Base-by-base conservation (phyloP, 2,113 vertebrate species). In the Oreocharis arfaki region DNA sequence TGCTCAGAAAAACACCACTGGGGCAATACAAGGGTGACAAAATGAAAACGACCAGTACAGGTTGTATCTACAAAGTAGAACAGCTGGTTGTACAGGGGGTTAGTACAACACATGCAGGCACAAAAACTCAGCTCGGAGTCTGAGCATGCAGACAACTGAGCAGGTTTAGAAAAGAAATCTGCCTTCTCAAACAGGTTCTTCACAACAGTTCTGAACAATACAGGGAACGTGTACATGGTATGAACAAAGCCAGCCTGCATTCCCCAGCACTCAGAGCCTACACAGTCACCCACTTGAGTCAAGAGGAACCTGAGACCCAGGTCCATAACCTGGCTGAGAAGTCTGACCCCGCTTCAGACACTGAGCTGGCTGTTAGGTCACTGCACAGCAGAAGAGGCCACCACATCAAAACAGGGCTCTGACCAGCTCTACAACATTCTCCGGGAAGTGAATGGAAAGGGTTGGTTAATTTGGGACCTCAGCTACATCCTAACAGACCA, bases 351-450 rank as follows among this genome's bases (percentile, higher is more conserved):
- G 13, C 2, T 42, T 17, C 33, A 16, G 47, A 32, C 49, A 16
- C 39, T 0, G 11, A 42, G 50, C 35, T 27, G 14, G 39, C 57
- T 42, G 10, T 16, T 12, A 16, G 37, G 46, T 16, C 20, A 2
- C 52, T 9, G 47, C 61, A 22, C 13, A 44, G 19, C 57, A 35
- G 67, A 3, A 4, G 37, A 87, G 59, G 27, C 42, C 70, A 39
- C 28, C 64, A 21, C 26, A 21, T 3, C 37, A 59, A 13, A 68
- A 19, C 55, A 55, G 13, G 63, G 46, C 16, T 77, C 69, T 76
- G 49, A 24, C 0, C 7, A 85, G 56, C 56, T 35, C 39, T 26
- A 20, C 16, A 28, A 0, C 0, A 0, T 8, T 18, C n/a, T 37
- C 23, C 37, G 20, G 55, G 35, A 67, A 87, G 26, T 7, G 16